Conservation (phyloP, 1,140 invertebrate species). For the Cryptotermes secundus region DNA sequence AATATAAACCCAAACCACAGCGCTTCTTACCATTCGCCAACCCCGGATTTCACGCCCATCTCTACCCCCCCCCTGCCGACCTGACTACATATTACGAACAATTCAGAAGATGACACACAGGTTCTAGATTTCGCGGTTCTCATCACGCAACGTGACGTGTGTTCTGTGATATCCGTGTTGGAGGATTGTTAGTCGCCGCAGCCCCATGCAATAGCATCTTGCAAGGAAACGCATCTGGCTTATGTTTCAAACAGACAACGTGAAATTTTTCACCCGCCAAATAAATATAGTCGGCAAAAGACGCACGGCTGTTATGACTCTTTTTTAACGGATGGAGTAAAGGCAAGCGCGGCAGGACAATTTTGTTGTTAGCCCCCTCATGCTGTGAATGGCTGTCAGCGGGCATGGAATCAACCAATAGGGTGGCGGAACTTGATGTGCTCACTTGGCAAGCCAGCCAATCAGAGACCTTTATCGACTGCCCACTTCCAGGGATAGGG, state of each 20-base stretch:
- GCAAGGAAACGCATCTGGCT: no score
- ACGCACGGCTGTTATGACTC: neutral
- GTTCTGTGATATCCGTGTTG: no score
- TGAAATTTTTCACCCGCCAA: neutral
- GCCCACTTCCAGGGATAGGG: neutral
- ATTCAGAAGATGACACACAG: neutral
- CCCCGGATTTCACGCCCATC: slow-evolving; percentile 6
- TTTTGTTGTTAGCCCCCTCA: neutral
- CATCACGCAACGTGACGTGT: no score
- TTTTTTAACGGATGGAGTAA: neutral
- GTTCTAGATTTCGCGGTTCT: neutral
- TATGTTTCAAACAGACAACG: neutral
- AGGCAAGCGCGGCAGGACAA: neutral
- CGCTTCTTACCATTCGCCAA: neutral
- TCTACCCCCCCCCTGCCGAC: neutral
- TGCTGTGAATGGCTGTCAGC: neutral
- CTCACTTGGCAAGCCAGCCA: neutral
- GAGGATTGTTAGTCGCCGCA: no score
- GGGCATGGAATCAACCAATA: neutral
- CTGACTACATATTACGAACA: no score
- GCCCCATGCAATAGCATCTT: no score
- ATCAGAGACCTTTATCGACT: neutral
- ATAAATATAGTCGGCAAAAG: neutral
- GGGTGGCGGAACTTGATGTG: neutral
- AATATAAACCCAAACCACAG: neutral